These are phyloP conservation scores for Camelus dromedarius DNA, from an alignment of 2,113 vertebrate species.

Conservation along the genomic window DNA sequence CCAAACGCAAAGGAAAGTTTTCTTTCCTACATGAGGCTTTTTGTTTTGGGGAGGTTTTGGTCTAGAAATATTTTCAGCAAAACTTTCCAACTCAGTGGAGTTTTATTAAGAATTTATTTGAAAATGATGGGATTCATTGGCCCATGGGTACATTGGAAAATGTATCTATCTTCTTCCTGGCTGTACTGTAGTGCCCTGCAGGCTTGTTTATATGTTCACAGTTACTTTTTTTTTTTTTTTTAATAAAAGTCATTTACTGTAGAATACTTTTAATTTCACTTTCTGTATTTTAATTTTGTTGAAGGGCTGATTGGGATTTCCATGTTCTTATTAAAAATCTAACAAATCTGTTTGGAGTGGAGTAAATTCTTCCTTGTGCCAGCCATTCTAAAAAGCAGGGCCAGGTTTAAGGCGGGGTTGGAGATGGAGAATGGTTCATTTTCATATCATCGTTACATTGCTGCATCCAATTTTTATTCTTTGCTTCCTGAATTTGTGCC, in stretches of 20 bases:
- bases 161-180: constrained; percentile 88
- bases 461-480: neutral
- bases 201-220: constrained; percentile 93
- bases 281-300: constrained; percentile 87
- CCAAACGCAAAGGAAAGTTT: constrained; percentile 84
- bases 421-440: neutral
- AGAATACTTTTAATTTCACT: constrained; percentile 87
- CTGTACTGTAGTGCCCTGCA: constrained; percentile 91
- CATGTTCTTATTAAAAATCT: constrained; percentile 88
- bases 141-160: constrained; percentile 85
- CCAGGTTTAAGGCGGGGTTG: neutral
- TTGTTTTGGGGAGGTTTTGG: constrained; percentile 82
- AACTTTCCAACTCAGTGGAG: constrained; percentile 88
- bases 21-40: constrained; percentile 85
- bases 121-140: constrained; percentile 88
- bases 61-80: constrained; percentile 89
- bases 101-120: constrained; percentile 88
- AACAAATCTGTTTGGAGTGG: constrained; percentile 82
- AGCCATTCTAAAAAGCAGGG: constrained; percentile 29
- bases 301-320: constrained; percentile 87
- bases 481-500: constrained; percentile 21
- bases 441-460: neutral
- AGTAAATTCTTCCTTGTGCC: constrained; percentile 75
- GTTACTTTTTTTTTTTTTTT: constrained; percentile 88
- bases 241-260: constrained; percentile 93